A percentile compares a stretch with the other conserved stretches of the same genome.
These are phyloP conservation scores for Orientallactaga bullata DNA, from an alignment of 2,113 vertebrate genomes.

Conservation along the genomic window DNA sequence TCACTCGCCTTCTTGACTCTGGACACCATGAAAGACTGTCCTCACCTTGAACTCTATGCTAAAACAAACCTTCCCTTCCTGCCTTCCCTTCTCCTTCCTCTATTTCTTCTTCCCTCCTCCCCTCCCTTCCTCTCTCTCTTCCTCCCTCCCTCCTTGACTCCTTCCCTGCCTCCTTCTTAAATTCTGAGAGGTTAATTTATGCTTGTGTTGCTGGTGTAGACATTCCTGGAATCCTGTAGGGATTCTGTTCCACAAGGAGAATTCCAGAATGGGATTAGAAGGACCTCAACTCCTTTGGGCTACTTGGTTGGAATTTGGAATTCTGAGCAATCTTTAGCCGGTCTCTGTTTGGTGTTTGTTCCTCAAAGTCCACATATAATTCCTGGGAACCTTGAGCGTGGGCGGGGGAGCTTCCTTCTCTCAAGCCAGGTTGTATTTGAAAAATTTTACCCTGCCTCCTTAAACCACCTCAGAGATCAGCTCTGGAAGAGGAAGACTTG, in stretches of 20 bases:
- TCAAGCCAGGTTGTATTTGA: slow-evolving; percentile 37
- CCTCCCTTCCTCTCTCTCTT: too few relatives aligned
- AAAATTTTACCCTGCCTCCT: slow-evolving; percentile 36
- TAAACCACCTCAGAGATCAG: slow-evolving; percentile 45
- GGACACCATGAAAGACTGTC: too few relatives aligned
- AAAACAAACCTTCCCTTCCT: too few relatives aligned
- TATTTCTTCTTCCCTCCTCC: too few relatives aligned
- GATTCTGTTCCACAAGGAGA: slow-evolving; percentile 36
- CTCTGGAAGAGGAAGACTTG: slow-evolving; percentile 29
- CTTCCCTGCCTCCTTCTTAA: too few relatives aligned
- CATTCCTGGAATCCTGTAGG: slow-evolving; percentile 44
- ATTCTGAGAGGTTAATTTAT: slow-evolving; percentile 43
- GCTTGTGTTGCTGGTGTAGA: slow-evolving; percentile 48
- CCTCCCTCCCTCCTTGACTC: too few relatives aligned
- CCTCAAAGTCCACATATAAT: slow-evolving; percentile 49
- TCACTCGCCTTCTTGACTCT: too few relatives aligned
- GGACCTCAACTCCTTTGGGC: not conserved
- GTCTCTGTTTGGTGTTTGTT: slow-evolving; percentile 60
- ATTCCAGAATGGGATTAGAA: slow-evolving; percentile 50
- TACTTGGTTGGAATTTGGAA: slow-evolving; percentile 26
- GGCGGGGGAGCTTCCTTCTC: slow-evolving; percentile 39
- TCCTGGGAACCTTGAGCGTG: not conserved
- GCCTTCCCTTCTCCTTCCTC: too few relatives aligned
- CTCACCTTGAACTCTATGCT: too few relatives aligned
- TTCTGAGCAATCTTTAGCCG: slow-evolving; percentile 56